phyloP scores from a whole-genome alignment of 2,888 invertebrate genomes.

The Eupeodes latifasciatus region DNA sequence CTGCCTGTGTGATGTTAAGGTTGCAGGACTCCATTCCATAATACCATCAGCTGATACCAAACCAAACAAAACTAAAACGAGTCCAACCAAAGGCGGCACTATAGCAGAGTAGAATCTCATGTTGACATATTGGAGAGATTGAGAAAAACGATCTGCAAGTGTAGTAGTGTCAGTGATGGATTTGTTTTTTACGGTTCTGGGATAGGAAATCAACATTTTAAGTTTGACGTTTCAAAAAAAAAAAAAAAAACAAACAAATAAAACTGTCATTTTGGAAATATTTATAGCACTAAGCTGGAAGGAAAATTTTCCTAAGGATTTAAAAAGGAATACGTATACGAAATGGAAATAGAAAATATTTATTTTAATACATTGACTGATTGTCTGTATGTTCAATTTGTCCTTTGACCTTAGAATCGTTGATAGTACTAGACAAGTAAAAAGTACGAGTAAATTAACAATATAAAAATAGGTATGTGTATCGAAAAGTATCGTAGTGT shows the following conservation, averaged over 20 bases:
- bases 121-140: slow-evolving; percentile 46
- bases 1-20: slow-evolving; percentile 10
- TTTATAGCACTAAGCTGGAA: not conserved
- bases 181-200: slow-evolving; percentile 11
- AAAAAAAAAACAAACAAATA: slow-evolving; percentile 20
- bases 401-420: not conserved
- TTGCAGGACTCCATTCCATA: slow-evolving; percentile 1
- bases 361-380: not conserved
- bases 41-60: slow-evolving; percentile 21
- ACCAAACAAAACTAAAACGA: not conserved
- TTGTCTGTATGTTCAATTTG: not conserved
- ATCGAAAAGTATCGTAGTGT: too few relatives aligned
- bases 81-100: not conserved
- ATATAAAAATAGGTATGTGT: too few relatives aligned
- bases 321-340: not conserved
- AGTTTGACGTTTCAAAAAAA: not conserved
- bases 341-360: not conserved
- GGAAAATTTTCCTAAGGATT: not conserved
- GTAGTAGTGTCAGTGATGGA: slow-evolving; percentile 38
- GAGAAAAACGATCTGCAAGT: slow-evolving; percentile 44
- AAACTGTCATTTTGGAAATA: slow-evolving; percentile 14
- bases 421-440: too few relatives aligned
- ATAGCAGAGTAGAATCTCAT: slow-evolving; percentile 25
- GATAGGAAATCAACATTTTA: slow-evolving; percentile 20
- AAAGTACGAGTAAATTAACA: too few relatives aligned